A percentile compares a stretch with the other conserved stretches of the same genome.
Evolutionary conservation across 2,797 vertebrate species (phyloP).

Genomic region (Poeciliopsis turneri): DNA sequence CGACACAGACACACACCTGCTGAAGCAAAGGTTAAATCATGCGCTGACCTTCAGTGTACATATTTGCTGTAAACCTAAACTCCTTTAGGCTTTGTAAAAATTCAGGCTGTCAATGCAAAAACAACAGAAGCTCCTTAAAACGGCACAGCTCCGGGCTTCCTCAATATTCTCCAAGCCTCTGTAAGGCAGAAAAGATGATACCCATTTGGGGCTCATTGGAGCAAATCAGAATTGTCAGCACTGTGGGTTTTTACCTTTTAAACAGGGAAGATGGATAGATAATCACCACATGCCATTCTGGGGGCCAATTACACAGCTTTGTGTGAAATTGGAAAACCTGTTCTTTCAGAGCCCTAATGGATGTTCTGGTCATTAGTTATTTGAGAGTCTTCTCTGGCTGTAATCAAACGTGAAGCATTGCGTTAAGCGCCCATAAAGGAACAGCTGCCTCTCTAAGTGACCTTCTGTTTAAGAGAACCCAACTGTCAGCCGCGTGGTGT

Average conservation of each 20-base stretch:
- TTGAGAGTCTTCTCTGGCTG: slow-evolving; percentile 93
- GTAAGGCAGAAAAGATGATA: slow-evolving; percentile 59
- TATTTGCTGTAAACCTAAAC: slow-evolving; percentile 29
- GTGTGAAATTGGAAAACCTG: slow-evolving; percentile 93
- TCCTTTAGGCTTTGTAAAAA: slow-evolving; percentile 58
- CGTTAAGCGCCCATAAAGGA: slow-evolving; percentile 96
- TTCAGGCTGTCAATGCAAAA: slow-evolving; percentile 59
- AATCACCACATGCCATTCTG: slow-evolving; percentile 81
- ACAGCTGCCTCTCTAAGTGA: slow-evolving; percentile 97
- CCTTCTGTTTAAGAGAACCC: slow-evolving; percentile 94
- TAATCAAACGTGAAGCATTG: slow-evolving; percentile 98
- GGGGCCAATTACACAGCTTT: slow-evolving; percentile 84
- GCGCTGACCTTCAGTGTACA: slow-evolving; percentile 29
- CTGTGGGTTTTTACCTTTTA: slow-evolving; percentile 79
- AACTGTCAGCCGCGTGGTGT: slow-evolving; percentile 84
- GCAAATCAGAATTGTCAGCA: slow-evolving; percentile 81
- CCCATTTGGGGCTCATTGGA: slow-evolving; percentile 74
- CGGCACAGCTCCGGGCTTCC: slow-evolving; percentile 34
- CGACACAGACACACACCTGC: slow-evolving; percentile 15
- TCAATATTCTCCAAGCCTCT: slow-evolving; percentile 43
- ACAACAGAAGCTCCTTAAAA: slow-evolving; percentile 51
- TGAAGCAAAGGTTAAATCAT: slow-evolving; percentile 56
- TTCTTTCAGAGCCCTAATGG: slow-evolving; percentile 92
- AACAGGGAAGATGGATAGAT: slow-evolving; percentile 83
- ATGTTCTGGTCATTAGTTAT: slow-evolving; percentile 97